Percentiles rank a stretch among this genome's conserved stretches.
phyloP scores from a whole-genome alignment of 2,888 invertebrate genomes.

The Drosophila subquinaria region DNA sequence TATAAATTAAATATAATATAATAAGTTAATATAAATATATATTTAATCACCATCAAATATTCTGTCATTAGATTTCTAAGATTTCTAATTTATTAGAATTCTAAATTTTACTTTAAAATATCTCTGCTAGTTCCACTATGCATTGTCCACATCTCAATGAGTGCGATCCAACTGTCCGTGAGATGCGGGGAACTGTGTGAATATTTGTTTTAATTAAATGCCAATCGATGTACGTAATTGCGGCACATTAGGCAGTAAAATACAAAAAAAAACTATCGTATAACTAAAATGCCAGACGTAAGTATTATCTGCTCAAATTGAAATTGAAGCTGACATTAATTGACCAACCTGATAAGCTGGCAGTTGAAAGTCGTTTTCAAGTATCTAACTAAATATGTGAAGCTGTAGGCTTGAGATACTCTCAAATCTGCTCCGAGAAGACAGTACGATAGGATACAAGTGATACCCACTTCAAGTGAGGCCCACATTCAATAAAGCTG shows the following conservation, averaged over 20 bases:
- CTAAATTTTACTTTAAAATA: background rate
- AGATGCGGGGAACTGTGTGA: conserved; percentile 34
- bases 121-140: conserved; percentile 1
- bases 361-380: conserved; percentile 56
- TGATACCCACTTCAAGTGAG: conserved; percentile 4
- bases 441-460: conserved; percentile 13
- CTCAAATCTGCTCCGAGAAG: conserved; percentile 15
- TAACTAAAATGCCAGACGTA: conserved; percentile 54
- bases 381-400: conserved; percentile 22
- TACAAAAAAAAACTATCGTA: conserved; percentile 39
- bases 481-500: background rate
- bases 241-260: conserved; percentile 58
- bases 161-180: conserved; percentile 24
- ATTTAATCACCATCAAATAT: too few species aligned
- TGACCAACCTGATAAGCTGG: conserved; percentile 64
- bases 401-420: conserved; percentile 31
- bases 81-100: background rate
- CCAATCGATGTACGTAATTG: conserved; percentile 75
- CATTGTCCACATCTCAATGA: conserved; percentile 25
- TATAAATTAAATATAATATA: too few species aligned
- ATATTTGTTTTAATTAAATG: conserved; percentile 78
- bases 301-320: conserved; percentile 69
- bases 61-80: too few species aligned
- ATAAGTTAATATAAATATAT: too few species aligned
- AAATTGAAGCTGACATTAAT: conserved; percentile 75